Evolutionary conservation across 2,113 vertebrate species (phyloP).

Genomic region (Madoqua kirkii): DNA sequence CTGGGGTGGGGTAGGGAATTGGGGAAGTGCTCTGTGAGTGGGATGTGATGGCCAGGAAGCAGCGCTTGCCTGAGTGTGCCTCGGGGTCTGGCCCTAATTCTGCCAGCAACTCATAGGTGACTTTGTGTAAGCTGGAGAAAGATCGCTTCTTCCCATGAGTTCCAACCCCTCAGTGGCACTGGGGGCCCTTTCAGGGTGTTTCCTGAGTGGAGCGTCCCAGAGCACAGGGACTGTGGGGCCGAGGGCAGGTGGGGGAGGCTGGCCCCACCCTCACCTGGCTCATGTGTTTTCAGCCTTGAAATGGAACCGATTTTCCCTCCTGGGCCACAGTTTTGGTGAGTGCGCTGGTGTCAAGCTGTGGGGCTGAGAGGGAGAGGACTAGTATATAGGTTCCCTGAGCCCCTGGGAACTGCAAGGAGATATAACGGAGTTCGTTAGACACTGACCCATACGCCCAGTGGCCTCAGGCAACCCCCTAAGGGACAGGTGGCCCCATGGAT

Average conservation of each 20-base stretch:
- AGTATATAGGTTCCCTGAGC: background rate
- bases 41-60: background rate
- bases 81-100: background rate
- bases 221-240: background rate
- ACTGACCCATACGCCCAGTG: background rate
- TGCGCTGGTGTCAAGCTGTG: background rate
- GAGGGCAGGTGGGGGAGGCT: background rate
- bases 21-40: background rate
- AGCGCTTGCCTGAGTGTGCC: accelerated
- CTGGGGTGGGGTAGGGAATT: accelerated
- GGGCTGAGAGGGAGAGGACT: background rate
- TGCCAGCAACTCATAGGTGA: background rate
- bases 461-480: background rate
- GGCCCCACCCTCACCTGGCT: background rate
- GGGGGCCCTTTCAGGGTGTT: background rate
- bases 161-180: background rate
- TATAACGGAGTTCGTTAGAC: accelerated
- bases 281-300: conserved; percentile 86
- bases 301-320: conserved; percentile 88
- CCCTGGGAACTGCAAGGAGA: background rate
- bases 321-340: conserved; percentile 97
- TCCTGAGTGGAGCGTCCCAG: background rate
- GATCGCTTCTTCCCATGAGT: accelerated
- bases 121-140: background rate
- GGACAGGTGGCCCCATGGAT: background rate